Conservation (phyloP, 2,113 vertebrate genomes). For the Corythaeola cristata region DNA sequence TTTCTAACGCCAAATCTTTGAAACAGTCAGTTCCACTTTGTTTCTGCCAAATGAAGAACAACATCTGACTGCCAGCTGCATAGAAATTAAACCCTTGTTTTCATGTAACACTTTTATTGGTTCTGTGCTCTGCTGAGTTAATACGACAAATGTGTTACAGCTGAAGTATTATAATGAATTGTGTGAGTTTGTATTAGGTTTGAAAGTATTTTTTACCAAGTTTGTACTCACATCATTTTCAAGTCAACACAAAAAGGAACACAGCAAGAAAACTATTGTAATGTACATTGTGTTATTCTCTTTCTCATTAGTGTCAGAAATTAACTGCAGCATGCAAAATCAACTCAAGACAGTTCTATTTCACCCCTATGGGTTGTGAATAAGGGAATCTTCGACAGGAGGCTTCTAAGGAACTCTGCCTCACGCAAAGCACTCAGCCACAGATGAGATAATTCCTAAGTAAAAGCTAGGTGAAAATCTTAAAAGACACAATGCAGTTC, state of each 20-base stretch:
- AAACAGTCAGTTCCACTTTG: background rate
- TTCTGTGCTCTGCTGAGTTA: background rate
- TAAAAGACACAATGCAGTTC: background rate
- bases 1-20: background rate
- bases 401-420: background rate
- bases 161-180: background rate
- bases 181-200: background rate
- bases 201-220: background rate
- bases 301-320: slow-evolving; percentile 6
- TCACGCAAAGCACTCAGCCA: background rate
- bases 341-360: background rate
- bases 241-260: background rate
- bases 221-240: background rate
- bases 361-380: background rate
- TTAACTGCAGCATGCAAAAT: slow-evolving; percentile 1
- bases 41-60: background rate
- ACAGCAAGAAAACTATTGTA: background rate
- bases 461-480: background rate
- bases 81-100: slow-evolving; percentile 8
- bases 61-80: background rate
- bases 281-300: background rate
- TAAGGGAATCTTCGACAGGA: background rate
- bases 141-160: background rate
- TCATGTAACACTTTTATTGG: background rate
- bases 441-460: background rate